Base-by-base conservation (phyloP, 2,888 invertebrate species). In the Maniola hyperantus region DNA sequence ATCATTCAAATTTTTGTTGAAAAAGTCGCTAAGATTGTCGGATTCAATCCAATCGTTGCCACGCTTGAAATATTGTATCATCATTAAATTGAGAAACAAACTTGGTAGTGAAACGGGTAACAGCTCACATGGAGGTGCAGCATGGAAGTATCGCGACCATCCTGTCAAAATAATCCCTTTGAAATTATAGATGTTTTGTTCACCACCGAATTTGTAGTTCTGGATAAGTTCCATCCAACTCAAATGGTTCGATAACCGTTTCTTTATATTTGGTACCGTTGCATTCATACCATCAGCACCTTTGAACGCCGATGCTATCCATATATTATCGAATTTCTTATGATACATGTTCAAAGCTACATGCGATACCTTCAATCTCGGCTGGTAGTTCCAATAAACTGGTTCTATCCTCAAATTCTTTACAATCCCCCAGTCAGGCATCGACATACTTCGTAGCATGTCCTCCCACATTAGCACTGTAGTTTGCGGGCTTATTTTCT, bases 241-340 rank as follows among this genome's bases (percentile, higher is more conserved):
- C 55, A 93, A 89, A 79, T 97, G 95, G 80, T 97, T 97, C 61
- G 93, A 91, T 62, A 96, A 87, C 76, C 97, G 96, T 62, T 94
- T 92, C 2, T 85, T 87, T 2, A 94, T 83, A 68, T 94, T 88
- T 0, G 95, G 94, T 0, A 94, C 79, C 20, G 91, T 90, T 65
- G 92, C 87, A 5, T 83, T 84, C 0, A 80, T 79, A 0, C 93
- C 94, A 55, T 95, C 95, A 0, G 95, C 95, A 0, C 97, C 98
- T 91, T 97, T 98, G 79, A 95, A 98, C 0, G 97, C 97, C 68
- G 96, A 95, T 0, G 97, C 97, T 53, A 96, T 93, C 97, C 97
- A 97, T 26, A 97, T 88, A 46, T 93, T 93, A 1, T 93, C 87
- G 83, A 97, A 97, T 10, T 76, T 78, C 34, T 73, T 77, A 46